Evolutionary conservation across 2,113 vertebrate genomes (phyloP), one percentile per base, ranked within the genome.

Genomic region (Zapornia atra): DNA sequence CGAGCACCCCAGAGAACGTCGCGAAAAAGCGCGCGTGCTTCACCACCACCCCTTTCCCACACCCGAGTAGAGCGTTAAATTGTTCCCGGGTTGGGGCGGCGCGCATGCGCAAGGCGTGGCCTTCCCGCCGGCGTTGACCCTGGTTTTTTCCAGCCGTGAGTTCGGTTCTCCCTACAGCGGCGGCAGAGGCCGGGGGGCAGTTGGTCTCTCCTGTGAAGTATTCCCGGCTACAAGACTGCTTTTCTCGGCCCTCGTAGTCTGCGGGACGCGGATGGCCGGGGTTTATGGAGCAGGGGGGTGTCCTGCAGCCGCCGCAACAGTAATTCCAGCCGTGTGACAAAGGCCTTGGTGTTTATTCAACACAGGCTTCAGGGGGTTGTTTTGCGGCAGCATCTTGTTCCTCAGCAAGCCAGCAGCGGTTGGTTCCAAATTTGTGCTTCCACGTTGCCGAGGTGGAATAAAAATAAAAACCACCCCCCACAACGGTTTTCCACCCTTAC

Each of bases 401-500:
- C 18, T 10, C 17, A 20, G 4, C 46, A 63, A 48, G 20, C 24
- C 12, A 8, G 7, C 7, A 5, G n/a, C 10, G 20, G 44, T 17
- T 4, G 9, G 17, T 26, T 54, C 38, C 48, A 11, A 83, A 40
- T 10, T 6, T 9, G 10, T 25, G 14, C 33, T 6, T 11, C 20
- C 42, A 8, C 26, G 2, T 4, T 48, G 53, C 33, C 25, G 6
- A 9, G 63, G 11, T 5, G 20, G n/a, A 56, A 64, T 46, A 31
- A 50, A 69, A 78, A 22, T 48, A 38, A 54, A 57, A 36, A 34
- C 17, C 44, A 46, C 44, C 2, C 26, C 10, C 26, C 5, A 1
- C 3, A 4, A 34, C 1, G 2, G 11, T 15, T 25, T 76, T 34
- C 71, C 2, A 0, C 11, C 0, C 28, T 50, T 9, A 3, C 1